These are phyloP conservation scores for Siderastrea radians DNA, from an alignment of 92 coral and sea anemone genomes.

Conservation along the genomic window DNA sequence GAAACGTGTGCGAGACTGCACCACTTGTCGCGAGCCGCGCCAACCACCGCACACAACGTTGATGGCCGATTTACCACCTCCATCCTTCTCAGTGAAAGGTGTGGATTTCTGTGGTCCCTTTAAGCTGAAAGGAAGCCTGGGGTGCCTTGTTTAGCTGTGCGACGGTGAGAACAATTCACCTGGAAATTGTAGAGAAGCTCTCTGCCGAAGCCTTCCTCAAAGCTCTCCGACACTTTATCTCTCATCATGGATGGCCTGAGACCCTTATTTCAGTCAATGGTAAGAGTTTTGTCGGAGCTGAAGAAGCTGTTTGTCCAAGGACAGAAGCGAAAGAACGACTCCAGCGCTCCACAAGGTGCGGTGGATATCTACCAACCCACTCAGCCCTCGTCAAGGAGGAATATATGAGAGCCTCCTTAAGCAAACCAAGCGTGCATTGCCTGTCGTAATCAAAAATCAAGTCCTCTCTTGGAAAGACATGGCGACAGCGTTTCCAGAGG, in stretches of 20 bases:
- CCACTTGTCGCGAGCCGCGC: constrained; percentile 48
- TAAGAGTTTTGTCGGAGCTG: not conserved
- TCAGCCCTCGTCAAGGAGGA: constrained; percentile 65
- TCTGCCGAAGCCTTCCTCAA: constrained; percentile 62
- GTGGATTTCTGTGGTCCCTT: constrained; percentile 71
- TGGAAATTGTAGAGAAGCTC: constrained; percentile 51
- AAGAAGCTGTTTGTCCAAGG: constrained; percentile 44
- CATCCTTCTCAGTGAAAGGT: constrained; percentile 66
- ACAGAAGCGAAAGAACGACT: constrained; percentile 14
- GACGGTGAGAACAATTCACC: constrained; percentile 41
- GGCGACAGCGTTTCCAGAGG: constrained; percentile 54
- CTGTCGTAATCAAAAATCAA: constrained; percentile 31
- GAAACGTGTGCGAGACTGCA: constrained; percentile 32
- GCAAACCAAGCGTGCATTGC: constrained; percentile 31
- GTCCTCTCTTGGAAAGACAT: constrained; percentile 53
- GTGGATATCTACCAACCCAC: constrained; percentile 50
- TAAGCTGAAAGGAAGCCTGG: constrained; percentile 30
- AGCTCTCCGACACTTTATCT: constrained; percentile 33
- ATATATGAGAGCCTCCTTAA: constrained; percentile 63
- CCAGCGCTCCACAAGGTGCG: constrained; percentile 57
- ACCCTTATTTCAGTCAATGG: constrained; percentile 44
- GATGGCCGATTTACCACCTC: constrained; percentile 59
- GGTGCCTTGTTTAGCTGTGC: constrained; percentile 40
- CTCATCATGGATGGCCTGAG: constrained; percentile 16
- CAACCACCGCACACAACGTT: constrained; percentile 56